These are phyloP conservation scores for Watsonalla cultraria DNA, from an alignment of 2,888 invertebrate species.

Conservation along the genomic window DNA sequence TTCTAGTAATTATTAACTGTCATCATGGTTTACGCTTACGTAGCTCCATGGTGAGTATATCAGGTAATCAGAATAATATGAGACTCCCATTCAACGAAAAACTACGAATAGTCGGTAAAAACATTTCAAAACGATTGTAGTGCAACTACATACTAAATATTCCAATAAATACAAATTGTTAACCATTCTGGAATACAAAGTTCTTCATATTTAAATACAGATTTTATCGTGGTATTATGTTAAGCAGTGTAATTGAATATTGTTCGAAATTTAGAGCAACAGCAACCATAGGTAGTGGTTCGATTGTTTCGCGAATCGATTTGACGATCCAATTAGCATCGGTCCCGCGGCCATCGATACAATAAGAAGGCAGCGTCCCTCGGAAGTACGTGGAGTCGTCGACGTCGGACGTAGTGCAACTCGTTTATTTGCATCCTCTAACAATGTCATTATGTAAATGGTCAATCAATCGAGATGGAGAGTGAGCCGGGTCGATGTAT, in stretches of 20 bases:
- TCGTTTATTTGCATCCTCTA: conserved; percentile 60
- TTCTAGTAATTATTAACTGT: no score
- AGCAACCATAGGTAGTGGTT: conserved; percentile 9
- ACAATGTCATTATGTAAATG: conserved; percentile 70
- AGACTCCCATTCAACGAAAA: no score
- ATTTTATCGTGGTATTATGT: neutral
- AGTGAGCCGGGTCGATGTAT: conserved; percentile 52
- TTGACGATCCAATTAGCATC: conserved; percentile 20
- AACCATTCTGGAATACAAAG: no score
- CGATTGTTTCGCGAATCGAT: conserved; percentile 17
- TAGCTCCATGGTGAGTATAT: no score
- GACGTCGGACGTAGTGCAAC: conserved; percentile 23
- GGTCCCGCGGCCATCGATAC: conserved; percentile 15
- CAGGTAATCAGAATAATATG: no score
- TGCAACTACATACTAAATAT: no score
- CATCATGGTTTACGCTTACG: no score
- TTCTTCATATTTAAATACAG: neutral
- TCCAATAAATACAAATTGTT: no score
- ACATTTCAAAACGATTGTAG: no score
- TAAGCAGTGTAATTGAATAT: neutral
- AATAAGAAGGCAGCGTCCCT: conserved; percentile 11
- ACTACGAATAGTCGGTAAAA: no score
- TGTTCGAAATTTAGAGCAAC: conserved; percentile 8
- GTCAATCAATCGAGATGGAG: conserved; percentile 49
- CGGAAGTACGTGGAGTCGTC: neutral